A percentile compares a stretch with the other conserved stretches of the same genome.
phyloP scores from a whole-genome alignment of 1,140 invertebrate genomes.

The Atta cephalotes region DNA sequence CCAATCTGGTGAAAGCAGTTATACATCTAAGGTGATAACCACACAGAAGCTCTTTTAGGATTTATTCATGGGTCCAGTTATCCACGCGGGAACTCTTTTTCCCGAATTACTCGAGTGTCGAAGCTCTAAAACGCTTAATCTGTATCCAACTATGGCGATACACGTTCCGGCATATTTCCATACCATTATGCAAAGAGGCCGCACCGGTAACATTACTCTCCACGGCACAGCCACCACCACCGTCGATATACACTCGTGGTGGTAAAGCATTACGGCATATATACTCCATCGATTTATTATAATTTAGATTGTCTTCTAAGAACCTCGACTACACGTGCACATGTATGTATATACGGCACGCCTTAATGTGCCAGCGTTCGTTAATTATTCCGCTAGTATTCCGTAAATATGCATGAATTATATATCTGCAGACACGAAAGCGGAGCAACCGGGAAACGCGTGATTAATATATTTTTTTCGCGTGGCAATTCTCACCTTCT shows the following conservation, averaged over 20 bases:
- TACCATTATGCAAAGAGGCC: conserved; percentile 83
- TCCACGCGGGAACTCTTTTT: conserved; percentile 69
- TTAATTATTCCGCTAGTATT: conserved; percentile 81
- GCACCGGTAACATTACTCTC: conserved; percentile 78
- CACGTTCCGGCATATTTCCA: conserved; percentile 83
- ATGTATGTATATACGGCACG: conserved; percentile 56
- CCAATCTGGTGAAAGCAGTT: background rate
- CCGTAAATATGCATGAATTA: conserved; percentile 81
- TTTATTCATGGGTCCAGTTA: conserved; percentile 73
- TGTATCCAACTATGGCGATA: conserved; percentile 82
- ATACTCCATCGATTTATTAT: conserved; percentile 83
- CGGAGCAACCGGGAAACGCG: conserved; percentile 59
- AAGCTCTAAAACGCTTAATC: conserved; percentile 83
- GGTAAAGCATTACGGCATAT: conserved; percentile 72
- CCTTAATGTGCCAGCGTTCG: conserved; percentile 76
- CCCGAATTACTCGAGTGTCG: conserved; percentile 77
- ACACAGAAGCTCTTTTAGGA: conserved; percentile 42
- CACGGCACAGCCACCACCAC: conserved; percentile 61
- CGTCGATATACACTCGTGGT: conserved; percentile 66
- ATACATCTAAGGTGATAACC: conserved; percentile 22
- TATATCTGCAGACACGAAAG: conserved; percentile 72
- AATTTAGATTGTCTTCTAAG: conserved; percentile 82
- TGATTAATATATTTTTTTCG: conserved; percentile 72
- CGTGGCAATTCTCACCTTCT: background rate
- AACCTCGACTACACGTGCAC: conserved; percentile 68